These are phyloP conservation scores for Enteromius anoplus DNA, from an alignment of 2,797 vertebrate species.

Conservation along the genomic window DNA sequence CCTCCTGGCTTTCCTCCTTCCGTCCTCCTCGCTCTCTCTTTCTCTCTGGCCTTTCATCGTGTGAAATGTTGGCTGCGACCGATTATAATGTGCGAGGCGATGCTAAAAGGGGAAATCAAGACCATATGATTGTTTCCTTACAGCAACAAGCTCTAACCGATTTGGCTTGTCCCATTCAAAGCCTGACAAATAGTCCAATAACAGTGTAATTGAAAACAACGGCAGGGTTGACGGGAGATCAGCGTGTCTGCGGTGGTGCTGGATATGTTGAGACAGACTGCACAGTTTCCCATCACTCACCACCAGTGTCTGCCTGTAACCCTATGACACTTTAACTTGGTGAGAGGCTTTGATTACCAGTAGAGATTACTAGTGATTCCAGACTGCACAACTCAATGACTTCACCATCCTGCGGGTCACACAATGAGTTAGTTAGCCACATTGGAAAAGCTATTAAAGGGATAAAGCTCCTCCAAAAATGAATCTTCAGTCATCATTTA, in stretches of 20 bases:
- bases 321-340: constrained; percentile 4
- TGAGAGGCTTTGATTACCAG: constrained; percentile 41
- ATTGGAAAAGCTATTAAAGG: neutral
- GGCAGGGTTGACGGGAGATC: constrained; percentile 17
- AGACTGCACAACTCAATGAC: constrained; percentile 14
- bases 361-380: constrained; percentile 44
- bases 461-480: neutral
- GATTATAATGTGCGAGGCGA: constrained; percentile 38
- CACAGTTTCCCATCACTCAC: constrained; percentile 16
- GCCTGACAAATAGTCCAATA: constrained; percentile 52
- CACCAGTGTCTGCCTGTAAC: constrained; percentile 6
- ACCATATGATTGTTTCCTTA: constrained; percentile 53
- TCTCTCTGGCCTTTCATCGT: constrained; percentile 35
- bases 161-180: constrained; percentile 42
- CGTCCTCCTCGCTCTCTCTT: constrained; percentile 11
- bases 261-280: constrained; percentile 26
- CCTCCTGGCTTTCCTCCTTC: constrained; percentile 6
- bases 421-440: neutral
- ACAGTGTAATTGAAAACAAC: constrained; percentile 46
- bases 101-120: constrained; percentile 52
- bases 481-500: neutral
- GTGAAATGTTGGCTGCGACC: constrained; percentile 38
- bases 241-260: constrained; percentile 10
- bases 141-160: constrained; percentile 41
- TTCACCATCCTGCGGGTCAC: constrained; percentile 9